phyloP scores from a whole-genome alignment of 2,113 vertebrate species.

The Atherinomorus stipes region DNA sequence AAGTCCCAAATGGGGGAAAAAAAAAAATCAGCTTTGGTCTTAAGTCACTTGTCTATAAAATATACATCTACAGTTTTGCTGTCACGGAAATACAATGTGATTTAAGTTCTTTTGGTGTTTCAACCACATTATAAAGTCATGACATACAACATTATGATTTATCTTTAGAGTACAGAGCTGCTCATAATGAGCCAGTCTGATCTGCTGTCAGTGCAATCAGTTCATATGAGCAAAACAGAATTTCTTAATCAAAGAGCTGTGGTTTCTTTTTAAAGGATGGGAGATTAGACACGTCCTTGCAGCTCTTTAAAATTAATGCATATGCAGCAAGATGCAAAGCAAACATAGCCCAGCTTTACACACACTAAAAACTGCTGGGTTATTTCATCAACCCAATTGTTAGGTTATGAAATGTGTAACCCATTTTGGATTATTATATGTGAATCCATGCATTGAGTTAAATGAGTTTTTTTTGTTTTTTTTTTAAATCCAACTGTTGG shows the following conservation, averaged over 20 bases:
- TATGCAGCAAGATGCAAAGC: not conserved
- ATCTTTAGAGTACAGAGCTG: not conserved
- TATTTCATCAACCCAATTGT: too few species aligned
- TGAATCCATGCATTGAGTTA: too few species aligned
- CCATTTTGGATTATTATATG: too few species aligned
- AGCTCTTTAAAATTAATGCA: not conserved
- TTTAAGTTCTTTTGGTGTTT: not conserved
- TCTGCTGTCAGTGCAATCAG: not conserved
- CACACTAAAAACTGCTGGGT: too few species aligned
- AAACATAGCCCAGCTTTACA: not conserved
- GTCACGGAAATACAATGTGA: not conserved
- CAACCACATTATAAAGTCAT: not conserved
- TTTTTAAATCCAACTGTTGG: too few species aligned
- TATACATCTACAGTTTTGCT: conserved; percentile 3
- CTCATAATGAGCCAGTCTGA: not conserved
- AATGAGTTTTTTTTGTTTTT: too few species aligned
- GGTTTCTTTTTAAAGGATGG: not conserved
- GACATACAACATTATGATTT: not conserved
- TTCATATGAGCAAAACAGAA: not conserved
- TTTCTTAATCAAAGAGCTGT: not conserved
- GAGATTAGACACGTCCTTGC: not conserved
- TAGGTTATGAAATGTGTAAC: too few species aligned
- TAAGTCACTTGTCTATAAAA: conserved; percentile 17
- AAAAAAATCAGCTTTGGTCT: not conserved
- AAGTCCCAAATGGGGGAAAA: not conserved